phyloP scores from a whole-genome alignment of 2,113 vertebrate genomes.

The Pipa parva region DNA sequence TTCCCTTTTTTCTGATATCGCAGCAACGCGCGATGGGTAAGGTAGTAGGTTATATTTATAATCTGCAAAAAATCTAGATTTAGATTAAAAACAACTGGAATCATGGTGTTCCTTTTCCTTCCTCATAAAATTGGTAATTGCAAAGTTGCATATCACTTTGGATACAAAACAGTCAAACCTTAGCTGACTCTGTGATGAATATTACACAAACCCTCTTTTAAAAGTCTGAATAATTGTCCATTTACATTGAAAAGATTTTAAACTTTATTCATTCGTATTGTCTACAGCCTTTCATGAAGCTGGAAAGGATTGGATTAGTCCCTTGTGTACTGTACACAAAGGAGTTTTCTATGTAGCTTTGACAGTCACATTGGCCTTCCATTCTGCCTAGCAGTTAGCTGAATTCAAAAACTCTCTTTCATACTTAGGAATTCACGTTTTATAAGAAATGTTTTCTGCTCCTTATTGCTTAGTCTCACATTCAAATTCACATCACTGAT shows the following conservation, averaged over 20 bases:
- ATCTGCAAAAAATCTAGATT: too few species aligned
- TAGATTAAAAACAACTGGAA: too few species aligned
- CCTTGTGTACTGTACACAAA: conserved; percentile 7
- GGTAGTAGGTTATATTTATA: too few species aligned
- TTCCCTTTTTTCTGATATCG: too few species aligned
- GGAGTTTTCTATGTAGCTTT: not conserved
- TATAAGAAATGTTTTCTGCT: not conserved
- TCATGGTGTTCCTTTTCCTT: too few species aligned
- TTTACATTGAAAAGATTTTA: not conserved
- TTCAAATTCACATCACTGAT: conserved; percentile 15
- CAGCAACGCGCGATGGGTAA: too few species aligned
- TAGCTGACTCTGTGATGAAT: not conserved
- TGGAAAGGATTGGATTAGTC: conserved; percentile 3
- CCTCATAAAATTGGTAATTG: too few species aligned
- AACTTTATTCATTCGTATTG: not conserved
- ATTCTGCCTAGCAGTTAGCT: conserved; percentile 7
- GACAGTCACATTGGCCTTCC: not conserved
- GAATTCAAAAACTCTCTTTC: not conserved
- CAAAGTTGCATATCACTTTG: too few species aligned
- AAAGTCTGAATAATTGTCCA: not conserved
- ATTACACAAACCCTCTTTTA: not conserved
- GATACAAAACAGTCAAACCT: not conserved
- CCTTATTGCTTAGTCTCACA: not conserved
- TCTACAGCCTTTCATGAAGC: not conserved
- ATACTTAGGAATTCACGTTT: not conserved